phyloP scores from a whole-genome alignment of 2,888 invertebrate genomes.

The Trileptium ribeirensis region DNA sequence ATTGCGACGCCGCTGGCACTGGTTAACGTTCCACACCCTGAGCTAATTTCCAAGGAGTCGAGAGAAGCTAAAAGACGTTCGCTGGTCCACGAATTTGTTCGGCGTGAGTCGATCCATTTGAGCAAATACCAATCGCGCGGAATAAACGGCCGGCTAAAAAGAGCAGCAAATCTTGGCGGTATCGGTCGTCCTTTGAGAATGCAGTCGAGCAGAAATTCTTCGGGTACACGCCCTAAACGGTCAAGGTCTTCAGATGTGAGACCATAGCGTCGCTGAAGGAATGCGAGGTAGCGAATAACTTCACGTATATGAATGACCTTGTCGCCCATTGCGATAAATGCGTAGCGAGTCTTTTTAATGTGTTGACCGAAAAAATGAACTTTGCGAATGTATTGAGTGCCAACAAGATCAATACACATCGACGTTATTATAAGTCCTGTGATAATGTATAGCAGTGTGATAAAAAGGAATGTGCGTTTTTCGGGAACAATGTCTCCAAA shows the following conservation, averaged over 20 bases:
- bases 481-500: slow-evolving; percentile 51
- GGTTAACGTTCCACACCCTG: slow-evolving; percentile 3
- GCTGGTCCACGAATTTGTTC: slow-evolving; percentile 47
- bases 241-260: slow-evolving; percentile 50
- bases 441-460: slow-evolving; percentile 48
- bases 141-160: slow-evolving; percentile 40
- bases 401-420: slow-evolving; percentile 51
- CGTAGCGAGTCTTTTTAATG: slow-evolving; percentile 35
- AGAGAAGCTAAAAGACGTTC: slow-evolving; percentile 46
- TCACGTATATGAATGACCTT: slow-evolving; percentile 50
- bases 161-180: background rate
- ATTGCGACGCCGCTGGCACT: too few species aligned
- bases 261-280: slow-evolving; percentile 48
- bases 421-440: slow-evolving; percentile 50
- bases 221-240: slow-evolving; percentile 44
- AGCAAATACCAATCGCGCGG: slow-evolving; percentile 50
- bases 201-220: slow-evolving; percentile 50
- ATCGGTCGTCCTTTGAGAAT: slow-evolving; percentile 45
- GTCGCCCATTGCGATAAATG: slow-evolving; percentile 48
- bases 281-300: slow-evolving; percentile 50
- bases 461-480: slow-evolving; percentile 46
- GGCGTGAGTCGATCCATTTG: slow-evolving; percentile 50
- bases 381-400: slow-evolving; percentile 50
- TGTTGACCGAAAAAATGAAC: slow-evolving; percentile 48
- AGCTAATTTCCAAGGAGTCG: slow-evolving; percentile 45